Conservation (phyloP, 1,140 invertebrate genomes). For the Phocides pigmalion region DNA sequence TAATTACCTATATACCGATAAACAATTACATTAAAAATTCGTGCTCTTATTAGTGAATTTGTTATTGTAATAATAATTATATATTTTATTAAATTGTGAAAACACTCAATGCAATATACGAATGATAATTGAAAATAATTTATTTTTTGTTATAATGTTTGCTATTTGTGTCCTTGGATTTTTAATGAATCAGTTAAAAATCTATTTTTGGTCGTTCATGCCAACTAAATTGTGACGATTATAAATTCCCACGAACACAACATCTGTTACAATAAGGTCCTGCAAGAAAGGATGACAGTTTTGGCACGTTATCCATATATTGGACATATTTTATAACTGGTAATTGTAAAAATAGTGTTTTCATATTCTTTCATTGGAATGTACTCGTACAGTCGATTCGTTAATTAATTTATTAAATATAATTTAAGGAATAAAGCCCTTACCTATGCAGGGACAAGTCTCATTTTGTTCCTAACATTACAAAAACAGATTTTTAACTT, state of each 20-base stretch:
- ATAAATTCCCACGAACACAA: slow-evolving; percentile 15
- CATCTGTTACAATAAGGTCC: neutral
- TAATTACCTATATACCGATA: slow-evolving; percentile 33
- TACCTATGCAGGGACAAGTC: slow-evolving; percentile 1
- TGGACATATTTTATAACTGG: slow-evolving; percentile 27
- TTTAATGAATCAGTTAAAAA: slow-evolving; percentile 28
- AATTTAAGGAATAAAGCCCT: slow-evolving; percentile 31
- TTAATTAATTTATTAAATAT: slow-evolving; percentile 35
- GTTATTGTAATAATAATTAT: slow-evolving; percentile 40
- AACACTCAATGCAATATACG: slow-evolving; percentile 44
- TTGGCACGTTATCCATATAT: slow-evolving; percentile 34
- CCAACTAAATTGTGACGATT: slow-evolving; percentile 13
- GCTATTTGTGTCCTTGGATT: slow-evolving; percentile 41
- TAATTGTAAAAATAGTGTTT: slow-evolving; percentile 29
- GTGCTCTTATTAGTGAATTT: slow-evolving; percentile 50
- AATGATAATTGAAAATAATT: slow-evolving; percentile 28
- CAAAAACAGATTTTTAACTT: slow-evolving; percentile 36
- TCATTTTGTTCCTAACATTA: slow-evolving; percentile 24
- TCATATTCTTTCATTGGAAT: slow-evolving; percentile 33
- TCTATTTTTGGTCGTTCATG: slow-evolving; percentile 30
- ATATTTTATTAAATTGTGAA: slow-evolving; percentile 44
- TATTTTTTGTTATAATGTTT: slow-evolving; percentile 31
- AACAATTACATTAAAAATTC: slow-evolving; percentile 51
- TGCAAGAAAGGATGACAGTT: slow-evolving; percentile 20
- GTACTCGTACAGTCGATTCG: slow-evolving; percentile 25